phyloP scores from a whole-genome alignment of 2,797 vertebrate species.

The Sebastes reedi region DNA sequence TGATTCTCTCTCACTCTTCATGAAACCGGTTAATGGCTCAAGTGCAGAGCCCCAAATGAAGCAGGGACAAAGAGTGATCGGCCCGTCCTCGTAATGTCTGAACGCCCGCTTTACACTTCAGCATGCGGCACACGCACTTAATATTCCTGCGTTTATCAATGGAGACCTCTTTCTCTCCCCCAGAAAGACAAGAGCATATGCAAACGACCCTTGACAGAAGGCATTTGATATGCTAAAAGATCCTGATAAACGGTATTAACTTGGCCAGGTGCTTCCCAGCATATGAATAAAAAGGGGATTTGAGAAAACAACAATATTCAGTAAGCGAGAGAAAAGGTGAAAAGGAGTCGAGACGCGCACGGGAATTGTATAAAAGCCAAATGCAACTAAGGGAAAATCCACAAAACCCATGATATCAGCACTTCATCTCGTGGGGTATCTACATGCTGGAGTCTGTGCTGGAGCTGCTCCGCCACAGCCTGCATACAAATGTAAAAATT shows the following conservation, averaged over 20 bases:
- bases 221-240: conserved; percentile 76
- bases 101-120: background rate
- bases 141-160: conserved; percentile 50
- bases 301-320: conserved; percentile 37
- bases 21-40: conserved; percentile 46
- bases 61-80: conserved; percentile 25
- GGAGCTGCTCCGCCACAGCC: conserved; percentile 19
- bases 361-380: conserved; percentile 16
- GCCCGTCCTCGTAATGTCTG: conserved; percentile 14
- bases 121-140: conserved; percentile 37
- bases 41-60: conserved; percentile 25
- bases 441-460: conserved; percentile 26
- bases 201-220: conserved; percentile 74
- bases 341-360: background rate
- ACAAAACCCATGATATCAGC: conserved; percentile 44
- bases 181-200: conserved; percentile 71
- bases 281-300: conserved; percentile 47
- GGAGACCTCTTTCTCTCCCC: conserved; percentile 3
- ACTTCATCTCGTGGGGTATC: conserved; percentile 38
- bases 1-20: conserved; percentile 33
- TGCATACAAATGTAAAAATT: conserved; percentile 70
- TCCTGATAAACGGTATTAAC: conserved; percentile 75
- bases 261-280: conserved; percentile 61
- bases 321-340: conserved; percentile 22
- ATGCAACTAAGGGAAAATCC: conserved; percentile 22